Base-by-base conservation (phyloP, 2,888 invertebrate genomes). In the Perizoma affinitatum region DNA sequence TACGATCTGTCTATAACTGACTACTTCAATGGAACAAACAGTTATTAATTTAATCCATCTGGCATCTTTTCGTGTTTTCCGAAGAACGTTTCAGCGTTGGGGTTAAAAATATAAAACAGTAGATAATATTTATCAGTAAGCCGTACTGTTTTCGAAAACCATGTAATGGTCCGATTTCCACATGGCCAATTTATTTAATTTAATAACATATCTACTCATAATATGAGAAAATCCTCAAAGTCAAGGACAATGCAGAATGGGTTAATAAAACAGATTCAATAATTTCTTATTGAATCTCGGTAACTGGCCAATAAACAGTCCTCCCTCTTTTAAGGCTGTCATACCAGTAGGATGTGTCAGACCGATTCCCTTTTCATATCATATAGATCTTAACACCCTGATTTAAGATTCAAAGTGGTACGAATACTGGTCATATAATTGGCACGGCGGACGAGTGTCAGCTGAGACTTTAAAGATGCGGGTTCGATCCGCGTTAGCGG, bases 261-360 rank as follows among this genome's bases (percentile, higher is more conserved):
- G 48, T 46, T 48, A 41, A 58, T 62, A 58, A 72, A 75, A 72
- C 66, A 70, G 63, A 74, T 64, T 70, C 78, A 80, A 83, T 85
- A 84, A 81, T 79, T n/a, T 76, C 79, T 78, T 81, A 83, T 86
- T 84, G 81, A 83, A 86, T 82, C 82, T 78, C 78, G 65, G 80
- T 80, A 80, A 83, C 80, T 79, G 78, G 78, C 82, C 80, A 83
- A 85, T 87, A 86, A 87, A 81, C 75, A 76, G 68, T 71, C 71
- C 72, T 63, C 70, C 62, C 51, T 61, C 63, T 65, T 78, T 80
- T 76, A 82, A 73, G 75, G 70, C 74, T 74, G 78, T 76, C 74
- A 71, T 70, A 8, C 52, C 10, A 11, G 8, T 50, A 38, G 38
- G 38, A 38, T 5, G 7, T 41, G 43, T 38, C 52, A 49, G 40